Percentiles rank a stretch among this genome's conserved stretches.
Evolutionary conservation across 2,113 vertebrate species (phyloP).

Genomic region (Recurvirostra avosetta): DNA sequence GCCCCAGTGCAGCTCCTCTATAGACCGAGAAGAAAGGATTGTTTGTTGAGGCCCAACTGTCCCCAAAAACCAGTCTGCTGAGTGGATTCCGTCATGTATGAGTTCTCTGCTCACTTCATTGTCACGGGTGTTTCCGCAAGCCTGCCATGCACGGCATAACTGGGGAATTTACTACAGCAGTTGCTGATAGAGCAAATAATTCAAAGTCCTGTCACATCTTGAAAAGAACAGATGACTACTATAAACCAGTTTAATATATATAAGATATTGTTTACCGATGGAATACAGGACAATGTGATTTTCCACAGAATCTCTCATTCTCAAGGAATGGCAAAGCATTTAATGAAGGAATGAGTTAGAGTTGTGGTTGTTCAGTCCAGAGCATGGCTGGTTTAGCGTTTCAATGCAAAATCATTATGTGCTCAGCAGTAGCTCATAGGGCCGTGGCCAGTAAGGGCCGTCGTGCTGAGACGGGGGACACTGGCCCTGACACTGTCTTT

Average conservation of each 20-base stretch:
- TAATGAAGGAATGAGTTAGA: conserved; percentile 22
- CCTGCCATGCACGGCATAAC: neutral
- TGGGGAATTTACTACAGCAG: neutral
- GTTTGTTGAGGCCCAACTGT: conserved; percentile 59
- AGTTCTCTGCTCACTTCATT: conserved; percentile 46
- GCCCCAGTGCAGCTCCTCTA: conserved; percentile 28
- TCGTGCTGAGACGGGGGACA: neutral
- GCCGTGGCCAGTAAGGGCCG: neutral
- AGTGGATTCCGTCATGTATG: conserved; percentile 35
- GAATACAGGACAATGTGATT: neutral
- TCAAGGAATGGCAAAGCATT: conserved; percentile 16
- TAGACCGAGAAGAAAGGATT: conserved; percentile 58
- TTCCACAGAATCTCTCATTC: neutral
- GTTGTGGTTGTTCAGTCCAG: neutral
- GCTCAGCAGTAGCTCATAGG: neutral
- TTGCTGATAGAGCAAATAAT: conserved; percentile 40
- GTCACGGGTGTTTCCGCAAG: conserved; percentile 23
- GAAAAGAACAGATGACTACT: conserved; percentile 51
- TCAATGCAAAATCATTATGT: neutral
- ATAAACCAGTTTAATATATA: conserved; percentile 14
- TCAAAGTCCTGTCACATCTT: conserved; percentile 32
- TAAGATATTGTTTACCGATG: neutral
- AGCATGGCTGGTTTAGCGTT: neutral
- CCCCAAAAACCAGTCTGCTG: conserved; percentile 17
- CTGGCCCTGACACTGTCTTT: neutral